Evolutionary conservation across 2,888 invertebrate genomes (phyloP), one percentile per base, ranked within the genome.

Genomic region (Nowickia ferox): DNA sequence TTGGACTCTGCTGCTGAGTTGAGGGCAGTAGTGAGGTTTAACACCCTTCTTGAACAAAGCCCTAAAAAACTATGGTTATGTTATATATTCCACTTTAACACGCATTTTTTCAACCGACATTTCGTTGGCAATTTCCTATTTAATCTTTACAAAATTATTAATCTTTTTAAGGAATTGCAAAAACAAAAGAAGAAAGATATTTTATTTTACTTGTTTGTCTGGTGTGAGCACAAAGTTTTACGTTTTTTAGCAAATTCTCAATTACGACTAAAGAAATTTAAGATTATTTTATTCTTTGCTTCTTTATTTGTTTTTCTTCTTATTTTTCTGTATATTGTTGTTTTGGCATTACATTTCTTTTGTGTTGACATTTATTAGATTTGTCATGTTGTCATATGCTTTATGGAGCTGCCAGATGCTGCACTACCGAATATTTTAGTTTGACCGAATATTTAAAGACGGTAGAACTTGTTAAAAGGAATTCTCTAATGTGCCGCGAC

Each of bases 241-340:
- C 80, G 59, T 81, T 77, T 84, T 79, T 81, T 81, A 72, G 72
- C 76, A 59, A 81, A 84, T 72, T 72, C 81, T 65, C 76, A 84
- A 77, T 68, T 84, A 46, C 68, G 66, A 81, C 84, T 84, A 71
- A 75, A 77, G 65, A 83, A 77, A 71, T 57, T 71, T 71, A 30
- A 51, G 57, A 77, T 77, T 83, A 46, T 59, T 82, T 51, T 44
- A 13, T 19, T 38, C 30, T 69, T 57, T 63, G 15, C 30, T 44
- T 44, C 53, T 40, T 69, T 30, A 22, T 53, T 63, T 79, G 42
- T 46, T 79, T 65, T 79, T 71, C 44, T 53, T 57, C 2, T 55
- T 30, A 17, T 63, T 61, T 17, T 63, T 79, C 46, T 38, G 17
- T 22, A 17, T 68, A 17, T 44, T 71, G 77, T 78, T 78, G 78